Base-by-base conservation (phyloP, 2,113 vertebrate genomes). In the Macrotis lagotis region DNA sequence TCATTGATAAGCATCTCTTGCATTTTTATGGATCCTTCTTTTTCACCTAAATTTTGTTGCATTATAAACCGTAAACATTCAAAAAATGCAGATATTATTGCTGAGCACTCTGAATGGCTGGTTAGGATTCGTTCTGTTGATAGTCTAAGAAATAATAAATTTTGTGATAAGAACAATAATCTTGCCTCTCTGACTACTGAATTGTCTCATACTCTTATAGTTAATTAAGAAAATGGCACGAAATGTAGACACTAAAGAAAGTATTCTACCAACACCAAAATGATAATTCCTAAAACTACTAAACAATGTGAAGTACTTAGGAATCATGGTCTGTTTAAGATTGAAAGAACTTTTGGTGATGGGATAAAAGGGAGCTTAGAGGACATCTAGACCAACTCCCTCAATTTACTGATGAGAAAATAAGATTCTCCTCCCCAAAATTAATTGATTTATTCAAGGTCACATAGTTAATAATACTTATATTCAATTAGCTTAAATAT, bases 11-110 rank as follows among this genome's bases (percentile, higher is more conserved):
- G 99, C 99, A 99, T 99, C 93, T 97, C 97, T 93, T 99, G 99
- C 10, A 99, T 98, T 53, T 97, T 98, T n/a, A 50, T 96, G 91
- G 98, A 98, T 53, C 98, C 98, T 47, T 98, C 98, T 8, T 98
- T 98, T 5, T 98, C 96, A 0, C 98, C 98, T 19, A 95, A 89
- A n/a, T 99, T 98, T 52, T 99, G 99, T 0, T 99, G 97, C 31
- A 99, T 50, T 92, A 98, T 98, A 97, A 99, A 99, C 91, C 98
- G 99, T 92, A 99, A 97, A 91, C 99, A 99, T 93, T 99, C 99
- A 96, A 99, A 98, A 66, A 99, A 98, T 2, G 99, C 98, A 44
- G 98, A 98, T 96, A 99, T 94, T 83, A 99, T 98, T 3, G 99
- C 99, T 6, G 99, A 99, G 93, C 98, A 99, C 95, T 99, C 99